Base-by-base conservation (phyloP, 2,797 vertebrate species). In the Propithecus perrieri region DNA sequence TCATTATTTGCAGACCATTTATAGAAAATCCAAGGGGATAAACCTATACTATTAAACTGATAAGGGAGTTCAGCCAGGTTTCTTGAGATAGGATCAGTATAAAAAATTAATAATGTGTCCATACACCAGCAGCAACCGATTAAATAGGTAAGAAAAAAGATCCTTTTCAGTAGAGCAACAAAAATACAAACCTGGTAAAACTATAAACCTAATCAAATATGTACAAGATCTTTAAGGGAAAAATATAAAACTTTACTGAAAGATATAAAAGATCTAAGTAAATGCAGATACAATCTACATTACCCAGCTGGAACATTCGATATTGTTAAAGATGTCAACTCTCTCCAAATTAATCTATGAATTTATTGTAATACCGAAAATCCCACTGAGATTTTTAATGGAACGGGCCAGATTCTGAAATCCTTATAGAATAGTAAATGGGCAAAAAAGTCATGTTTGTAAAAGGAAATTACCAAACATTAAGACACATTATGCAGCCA, bases 391-490 rank as follows among this genome's bases (percentile, higher is more conserved):
- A 81, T 86, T 83, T 94, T 89, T 83, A 85, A 43, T 71, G 63
- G n/a, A 91, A 96, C 18, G 78, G 24, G 26, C 35, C 35, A 84
- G 55, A 94, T 93, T 93, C 46, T 93, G 28, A 93, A 95, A 88
- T 87, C 41, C 83, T 87, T 84, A 13, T n/a, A 90, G 75, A 94
- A 78, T 74, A 74, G 84, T 89, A 71, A 94, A 72, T 81, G 67
- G 69, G 41, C 57, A 95, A 30, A 87, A 65, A 76, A 89, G 72
- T 76, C 12, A 48, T 65, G 1, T 92, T 76, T 92, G 46, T 96
- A 65, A 93, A 93, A 93, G 59, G 43, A 95, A 76, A n/a, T 91
- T 92, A 59, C 3, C 38, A 89, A 91, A 89, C 38, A 80, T 93
- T 89, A 94, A 86, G 74, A 43, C 11, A 24, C 50, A 30, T 50